phyloP scores from a whole-genome alignment of 2,888 invertebrate species.

The Ganaspis brasiliensis region DNA sequence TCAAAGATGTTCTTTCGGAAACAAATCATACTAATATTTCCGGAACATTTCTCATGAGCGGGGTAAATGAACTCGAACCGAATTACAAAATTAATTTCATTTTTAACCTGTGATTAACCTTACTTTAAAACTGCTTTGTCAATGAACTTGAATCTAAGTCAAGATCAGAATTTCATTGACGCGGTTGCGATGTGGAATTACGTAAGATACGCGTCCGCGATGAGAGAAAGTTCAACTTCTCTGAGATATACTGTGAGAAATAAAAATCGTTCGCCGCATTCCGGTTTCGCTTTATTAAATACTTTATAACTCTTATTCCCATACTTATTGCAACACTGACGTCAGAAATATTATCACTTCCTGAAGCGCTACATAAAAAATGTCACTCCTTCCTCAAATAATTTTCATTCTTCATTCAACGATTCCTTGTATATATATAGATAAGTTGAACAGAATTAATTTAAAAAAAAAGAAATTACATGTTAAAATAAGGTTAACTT shows the following conservation, averaged over 20 bases:
- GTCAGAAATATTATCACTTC: constrained; percentile 3
- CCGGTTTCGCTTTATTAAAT: constrained; percentile 28
- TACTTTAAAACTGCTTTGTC: constrained; percentile 44
- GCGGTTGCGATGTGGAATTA: constrained; percentile 50
- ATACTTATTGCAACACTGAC: not conserved
- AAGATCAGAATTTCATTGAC: constrained; percentile 58
- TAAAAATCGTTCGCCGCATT: constrained; percentile 36
- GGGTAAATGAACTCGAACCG: too few relatives aligned
- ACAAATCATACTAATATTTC: too few relatives aligned
- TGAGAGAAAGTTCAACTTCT: constrained; percentile 58
- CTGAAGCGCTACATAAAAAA: constrained; percentile 10
- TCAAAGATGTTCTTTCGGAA: too few relatives aligned
- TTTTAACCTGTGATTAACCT: not conserved
- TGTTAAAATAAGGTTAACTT: too few relatives aligned
- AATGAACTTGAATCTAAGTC: constrained; percentile 59
- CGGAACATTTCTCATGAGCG: too few relatives aligned
- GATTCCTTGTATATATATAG: too few relatives aligned
- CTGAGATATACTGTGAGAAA: constrained; percentile 43
- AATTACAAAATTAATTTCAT: too few relatives aligned
- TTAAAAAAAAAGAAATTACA: too few relatives aligned
- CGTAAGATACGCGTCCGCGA: constrained; percentile 54
- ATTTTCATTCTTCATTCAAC: too few relatives aligned
- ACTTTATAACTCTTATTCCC: constrained; percentile 4
- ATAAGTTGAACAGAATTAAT: too few relatives aligned
- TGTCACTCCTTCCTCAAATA: too few relatives aligned